phyloP scores from a whole-genome alignment of 2,797 vertebrate species.

The Diplodus sargus region DNA sequence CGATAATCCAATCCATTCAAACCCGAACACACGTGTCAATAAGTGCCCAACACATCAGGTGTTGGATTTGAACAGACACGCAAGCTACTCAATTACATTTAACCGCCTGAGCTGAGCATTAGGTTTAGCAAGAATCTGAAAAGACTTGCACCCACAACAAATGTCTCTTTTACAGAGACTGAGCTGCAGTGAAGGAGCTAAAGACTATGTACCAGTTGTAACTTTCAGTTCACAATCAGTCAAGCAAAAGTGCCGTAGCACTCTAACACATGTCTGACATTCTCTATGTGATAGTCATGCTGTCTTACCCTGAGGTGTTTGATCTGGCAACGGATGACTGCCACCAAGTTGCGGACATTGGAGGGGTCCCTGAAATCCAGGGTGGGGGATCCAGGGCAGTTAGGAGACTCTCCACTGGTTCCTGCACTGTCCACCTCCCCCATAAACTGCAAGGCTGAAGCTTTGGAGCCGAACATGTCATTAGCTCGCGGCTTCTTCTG shows the following conservation, averaged over 20 bases:
- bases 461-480: conserved; percentile 82
- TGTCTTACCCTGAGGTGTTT: conserved; percentile 87
- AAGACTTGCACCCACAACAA: conserved; percentile 3
- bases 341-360: conserved; percentile 86
- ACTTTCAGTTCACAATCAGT: not conserved
- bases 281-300: not conserved
- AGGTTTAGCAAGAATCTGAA: conserved; percentile 21
- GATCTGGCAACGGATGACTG: conserved; percentile 89
- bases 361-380: conserved; percentile 88
- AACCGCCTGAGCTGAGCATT: conserved; percentile 57
- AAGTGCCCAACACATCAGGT: conserved; percentile 23
- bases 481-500: conserved; percentile 80
- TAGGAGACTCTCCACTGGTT: conserved; percentile 75
- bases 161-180: not conserved
- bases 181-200: not conserved
- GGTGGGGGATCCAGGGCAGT: conserved; percentile 86
- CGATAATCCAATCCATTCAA: conserved; percentile 70
- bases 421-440: conserved; percentile 80
- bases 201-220: not conserved
- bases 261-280: not conserved
- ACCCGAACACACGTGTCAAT: conserved; percentile 60
- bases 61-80: conserved; percentile 55
- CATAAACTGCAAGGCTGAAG: conserved; percentile 77
- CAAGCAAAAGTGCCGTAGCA: not conserved
- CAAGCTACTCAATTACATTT: conserved; percentile 43